Base-by-base conservation (phyloP, 2,113 vertebrate species). In the Solenodon paradoxus region DNA sequence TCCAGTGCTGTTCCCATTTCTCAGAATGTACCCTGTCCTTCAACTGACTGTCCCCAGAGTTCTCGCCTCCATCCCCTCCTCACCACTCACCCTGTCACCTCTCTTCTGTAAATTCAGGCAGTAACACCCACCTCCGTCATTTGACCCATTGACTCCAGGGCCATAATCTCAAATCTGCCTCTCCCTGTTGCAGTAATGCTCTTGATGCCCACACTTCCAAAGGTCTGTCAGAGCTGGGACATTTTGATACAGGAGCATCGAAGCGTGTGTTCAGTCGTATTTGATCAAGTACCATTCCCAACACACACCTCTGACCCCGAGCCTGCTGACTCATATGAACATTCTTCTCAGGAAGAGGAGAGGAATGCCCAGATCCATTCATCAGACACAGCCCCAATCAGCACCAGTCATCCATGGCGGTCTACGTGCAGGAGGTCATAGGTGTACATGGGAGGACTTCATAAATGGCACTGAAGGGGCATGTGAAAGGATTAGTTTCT, bases 401-500 rank as follows among this genome's bases (percentile, higher is more conserved):
- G 42, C 8, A 5, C 40, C 7, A 12, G 71, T 83, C 78, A 51
- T 20, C 26, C 78, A 22, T 6, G 2, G 35, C 55, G 47, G 28
- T 57, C 47, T 81, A 47, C 10, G 0, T 0, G 0, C 9, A 1
- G 68, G n/a, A n/a, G 30, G 40, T 77, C 88, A 78, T n/a, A n/a
- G n/a, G n/a, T n/a, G 77, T 22, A 35, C 12, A 2, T 6, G 2
- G 20, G 2, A 45, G 10, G 20, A 66, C 80, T 80, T 53, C 24
- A 61, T 13, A 66, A 7, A 69, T 26, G 24, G 11, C 55, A 12
- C 9, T 7, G 24, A 72, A 22, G 87, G 47, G 86, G 38, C 22
- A 4, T 7, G 0, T 1, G 51, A 17, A 5, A 45, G 69, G 53
- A 35, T 63, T 12, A 19, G 28, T 1, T 1, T 7, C 1, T 5